Evolutionary conservation across 2,797 vertebrate genomes (phyloP), one percentile per base, ranked within the genome.

Genomic region (Betta splendens): DNA sequence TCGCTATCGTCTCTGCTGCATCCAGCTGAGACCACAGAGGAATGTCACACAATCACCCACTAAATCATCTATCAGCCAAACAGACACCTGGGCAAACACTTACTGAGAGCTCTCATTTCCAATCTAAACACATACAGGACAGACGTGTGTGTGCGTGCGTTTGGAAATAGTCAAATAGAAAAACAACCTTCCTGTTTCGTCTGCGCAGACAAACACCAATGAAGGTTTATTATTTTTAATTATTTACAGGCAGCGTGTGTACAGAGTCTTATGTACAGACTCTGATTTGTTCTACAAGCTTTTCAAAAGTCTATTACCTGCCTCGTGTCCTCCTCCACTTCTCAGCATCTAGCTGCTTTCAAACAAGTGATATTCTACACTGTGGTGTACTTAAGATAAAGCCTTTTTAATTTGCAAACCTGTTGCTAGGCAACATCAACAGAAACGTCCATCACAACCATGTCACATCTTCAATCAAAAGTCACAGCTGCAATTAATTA

Each of bases 31-130:
- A 76, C 76, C 84, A 68, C 81, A 75, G 68, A 78, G 72, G 82
- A 83, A 83, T 73, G 75, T 68, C 77, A 65, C 62, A 60, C 68
- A 84, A 80, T 82, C 81, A 81, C 47, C 62, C 79, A 65, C 77
- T 86, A 83, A 85, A 87, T 84, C 84, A 87, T 80, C 78, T 43
- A 50, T 66, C 74, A 66, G 61, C 67, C 64, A 42, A 66, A 64
- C 54, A 65, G 66, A 80, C 74, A 57, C 75, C 64, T 62, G 43
- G 50, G 77, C 59, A 81, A 83, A 82, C 74, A 77, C 68, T 77
- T 55, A 84, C 61, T 39, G 58, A n/a, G 54, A 67, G 75, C 50
- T 77, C 86, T 80, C 71, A 72, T 83, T 85, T 83, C 75, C 69
- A 64, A 65, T 72, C 56, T 17, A 64, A 69, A 73, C 59, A 75